These are phyloP conservation scores for Calliopum simillimum DNA, from an alignment of 2,888 invertebrate species.

Conservation along the genomic window DNA sequence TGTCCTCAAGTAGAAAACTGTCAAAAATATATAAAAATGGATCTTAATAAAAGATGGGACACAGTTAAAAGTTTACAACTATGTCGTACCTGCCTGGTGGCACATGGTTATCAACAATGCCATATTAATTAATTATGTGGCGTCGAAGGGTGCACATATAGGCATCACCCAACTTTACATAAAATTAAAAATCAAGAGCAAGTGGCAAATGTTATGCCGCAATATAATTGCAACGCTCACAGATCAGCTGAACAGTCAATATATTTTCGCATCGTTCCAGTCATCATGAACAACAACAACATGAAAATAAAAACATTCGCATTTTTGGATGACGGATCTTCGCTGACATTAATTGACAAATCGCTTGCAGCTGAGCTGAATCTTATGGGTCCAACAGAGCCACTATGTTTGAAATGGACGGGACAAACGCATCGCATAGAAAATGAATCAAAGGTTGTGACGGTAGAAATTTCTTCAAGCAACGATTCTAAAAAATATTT, in stretches of 20 bases:
- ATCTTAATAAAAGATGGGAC: conserved; percentile 24
- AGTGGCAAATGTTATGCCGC: neutral
- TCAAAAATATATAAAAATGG: conserved; percentile 14
- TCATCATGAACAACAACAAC: conserved; percentile 34
- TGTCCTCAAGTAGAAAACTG: conserved; percentile 27
- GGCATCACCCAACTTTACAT: conserved; percentile 35
- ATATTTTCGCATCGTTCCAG: conserved; percentile 40
- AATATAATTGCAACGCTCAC: neutral
- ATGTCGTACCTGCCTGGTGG: conserved; percentile 31
- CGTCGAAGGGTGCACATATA: conserved; percentile 17
- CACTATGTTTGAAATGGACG: conserved; percentile 22
- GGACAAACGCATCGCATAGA: conserved; percentile 39
- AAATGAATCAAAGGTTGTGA: conserved; percentile 33
- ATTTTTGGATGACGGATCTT: conserved; percentile 40
- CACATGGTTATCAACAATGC: conserved; percentile 26
- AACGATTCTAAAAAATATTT: neutral
- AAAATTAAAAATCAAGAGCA: neutral
- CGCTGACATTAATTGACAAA: conserved; percentile 37
- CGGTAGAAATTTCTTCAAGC: conserved; percentile 10
- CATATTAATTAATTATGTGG: conserved; percentile 27
- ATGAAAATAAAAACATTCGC: conserved; percentile 40
- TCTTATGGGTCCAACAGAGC: neutral
- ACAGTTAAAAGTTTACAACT: conserved; percentile 4
- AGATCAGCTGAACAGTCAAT: neutral
- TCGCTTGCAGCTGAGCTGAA: conserved; percentile 23